These are phyloP conservation scores for Heliconius sara DNA, from an alignment of 2,888 invertebrate species.

Conservation along the genomic window DNA sequence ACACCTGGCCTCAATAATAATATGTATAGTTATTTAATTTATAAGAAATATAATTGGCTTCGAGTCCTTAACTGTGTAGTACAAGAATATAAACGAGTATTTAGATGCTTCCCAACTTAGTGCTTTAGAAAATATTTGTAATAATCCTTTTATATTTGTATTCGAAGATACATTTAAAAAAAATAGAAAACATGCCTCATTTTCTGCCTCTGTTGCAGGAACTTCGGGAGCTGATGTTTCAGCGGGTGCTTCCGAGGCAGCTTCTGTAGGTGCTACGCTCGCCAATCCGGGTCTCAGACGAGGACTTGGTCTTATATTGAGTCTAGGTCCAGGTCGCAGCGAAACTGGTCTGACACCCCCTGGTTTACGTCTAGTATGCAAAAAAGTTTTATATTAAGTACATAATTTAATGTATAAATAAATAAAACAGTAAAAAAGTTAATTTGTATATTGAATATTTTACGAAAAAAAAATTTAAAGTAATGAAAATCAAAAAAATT, in stretches of 20 bases:
- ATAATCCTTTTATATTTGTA: not conserved
- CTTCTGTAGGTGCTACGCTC: constrained; percentile 72
- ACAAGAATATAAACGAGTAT: not conserved
- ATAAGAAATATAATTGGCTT: not conserved
- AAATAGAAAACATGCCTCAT: constrained; percentile 56
- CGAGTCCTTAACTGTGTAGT: not conserved
- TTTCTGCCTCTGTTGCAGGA: constrained; percentile 65
- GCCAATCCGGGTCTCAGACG: constrained; percentile 76
- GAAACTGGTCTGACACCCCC: constrained; percentile 76
- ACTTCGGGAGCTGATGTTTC: constrained; percentile 72
- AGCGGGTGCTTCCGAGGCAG: constrained; percentile 73
- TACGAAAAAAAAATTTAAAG: too few relatives aligned
- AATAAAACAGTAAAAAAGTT: too few relatives aligned
- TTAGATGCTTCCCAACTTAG: not conserved
- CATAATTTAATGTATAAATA: too few relatives aligned
- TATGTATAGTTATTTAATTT: not conserved
- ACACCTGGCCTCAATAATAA: too few relatives aligned
- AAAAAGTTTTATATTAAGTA: not conserved
- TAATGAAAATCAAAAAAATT: too few relatives aligned
- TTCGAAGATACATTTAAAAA: not conserved
- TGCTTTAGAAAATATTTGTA: not conserved
- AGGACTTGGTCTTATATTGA: constrained; percentile 81
- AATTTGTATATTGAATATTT: too few relatives aligned
- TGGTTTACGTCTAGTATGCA: constrained; percentile 66
- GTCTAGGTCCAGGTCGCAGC: constrained; percentile 86